phyloP scores from a whole-genome alignment of 2,113 vertebrate genomes.

The Pangasianodon gigas region DNA sequence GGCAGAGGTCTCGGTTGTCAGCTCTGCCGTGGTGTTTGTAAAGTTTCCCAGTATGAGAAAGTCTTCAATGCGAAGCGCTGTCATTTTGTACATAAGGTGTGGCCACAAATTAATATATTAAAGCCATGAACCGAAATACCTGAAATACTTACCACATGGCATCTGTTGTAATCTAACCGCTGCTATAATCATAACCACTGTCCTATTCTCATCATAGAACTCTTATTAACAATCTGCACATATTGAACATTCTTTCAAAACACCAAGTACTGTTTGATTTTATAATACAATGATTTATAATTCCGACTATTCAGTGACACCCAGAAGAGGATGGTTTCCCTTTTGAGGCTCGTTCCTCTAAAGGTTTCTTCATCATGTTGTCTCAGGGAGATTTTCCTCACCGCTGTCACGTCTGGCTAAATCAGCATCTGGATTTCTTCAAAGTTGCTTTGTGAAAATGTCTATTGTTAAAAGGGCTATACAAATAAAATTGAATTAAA shows the following conservation, averaged over 20 bases:
- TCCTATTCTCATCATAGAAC: neutral
- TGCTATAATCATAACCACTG: neutral
- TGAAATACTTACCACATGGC: neutral
- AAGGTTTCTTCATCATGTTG: neutral
- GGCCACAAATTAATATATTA: neutral
- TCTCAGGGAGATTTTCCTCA: neutral
- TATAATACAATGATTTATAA: neutral
- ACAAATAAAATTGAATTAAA: neutral
- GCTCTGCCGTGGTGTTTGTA: neutral
- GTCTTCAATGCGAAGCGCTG: neutral
- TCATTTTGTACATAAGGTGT: neutral
- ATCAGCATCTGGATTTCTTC: neutral
- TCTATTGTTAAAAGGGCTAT: neutral
- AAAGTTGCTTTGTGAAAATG: neutral
- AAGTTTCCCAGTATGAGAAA: neutral
- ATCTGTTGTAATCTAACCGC: neutral
- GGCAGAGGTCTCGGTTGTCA: neutral
- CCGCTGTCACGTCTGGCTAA: neutral
- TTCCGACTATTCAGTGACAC: neutral
- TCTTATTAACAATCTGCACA: neutral
- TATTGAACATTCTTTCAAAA: neutral
- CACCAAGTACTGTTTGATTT: neutral
- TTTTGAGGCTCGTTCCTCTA: neutral
- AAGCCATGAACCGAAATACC: neutral
- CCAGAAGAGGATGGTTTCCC: neutral